Evolutionary conservation across 2,888 invertebrate genomes (phyloP), one percentile per base, ranked within the genome.

Genomic region (Matsumyia berberina): DNA sequence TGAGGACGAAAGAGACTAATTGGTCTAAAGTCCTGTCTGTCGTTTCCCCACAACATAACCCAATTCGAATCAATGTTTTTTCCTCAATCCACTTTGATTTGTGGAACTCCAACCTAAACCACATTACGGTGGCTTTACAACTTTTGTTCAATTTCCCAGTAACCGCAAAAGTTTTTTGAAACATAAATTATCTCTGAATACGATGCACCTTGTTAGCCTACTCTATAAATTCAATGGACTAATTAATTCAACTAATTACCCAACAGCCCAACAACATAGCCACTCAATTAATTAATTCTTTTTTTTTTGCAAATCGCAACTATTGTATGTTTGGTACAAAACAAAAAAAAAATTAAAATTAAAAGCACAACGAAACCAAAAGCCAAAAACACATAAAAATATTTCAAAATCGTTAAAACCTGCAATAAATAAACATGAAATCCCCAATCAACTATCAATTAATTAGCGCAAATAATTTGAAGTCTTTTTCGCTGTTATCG

Each of bases 371-470:
- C 46, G 4, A 11, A 64, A 74, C 29, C 37, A 39, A 42, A 15
- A 35, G 8, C 5, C n/a, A 46, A 17, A 12, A 37, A 37, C 7
- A 39, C 7, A 31, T 37, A 9, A 35, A 12, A 24, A 4, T 29
- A 33, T 17, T 15, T 15, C 11, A n/a, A 33, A 31, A 42, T 39
- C 31, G 4, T 24, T 24, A 55, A 19, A 42, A 64, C 55, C 35
- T 33, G 46, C 33, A 62, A 31, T 29, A 29, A 78, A 62, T 42
- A 57, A 55, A 53, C 37, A 67, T 15, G 12, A 53, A 77, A 53
- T 78, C 67, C 77, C 77, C 62, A 67, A 78, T 82, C 82, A 67
- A 49, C 67, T 24, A 78, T 78, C 78, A 83, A 83, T 83, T 83
- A 83, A 78, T 83, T 78, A 78, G 60, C 49, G 46, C 53, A 62